Evolutionary conservation across 2,888 invertebrate genomes (phyloP), one percentile per base, ranked within the genome.

Genomic region (Eristalis intricaria): DNA sequence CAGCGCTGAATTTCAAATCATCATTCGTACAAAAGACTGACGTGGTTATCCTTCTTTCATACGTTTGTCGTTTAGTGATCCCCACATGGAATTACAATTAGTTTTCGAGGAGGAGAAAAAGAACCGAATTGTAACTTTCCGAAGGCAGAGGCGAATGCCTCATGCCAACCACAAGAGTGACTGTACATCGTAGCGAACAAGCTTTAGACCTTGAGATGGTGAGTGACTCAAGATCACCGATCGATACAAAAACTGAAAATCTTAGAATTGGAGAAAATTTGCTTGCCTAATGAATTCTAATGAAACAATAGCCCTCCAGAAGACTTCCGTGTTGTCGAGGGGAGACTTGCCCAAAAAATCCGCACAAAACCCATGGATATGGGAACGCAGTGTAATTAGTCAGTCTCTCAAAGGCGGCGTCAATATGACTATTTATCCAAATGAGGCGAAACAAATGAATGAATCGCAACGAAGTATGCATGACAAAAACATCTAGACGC

Each of bases 331-430:
- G 65, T 84, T 75, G 50, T n/a, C 22, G 10, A 23, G 40, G 43
- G 26, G 56, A 68, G 32, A 63, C 63, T 64, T 63, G 11, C 50
- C 35, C 8, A 32, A 23, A 38, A 74, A 38, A 50, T 69, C 38
- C 19, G 10, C 43, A 32, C 40, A 74, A 15, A 77, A 10, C 13
- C n/a, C 64, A 22, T 61, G 68, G 50, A 70, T 64, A 65, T 77
- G 73, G 78, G 71, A 40, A 79, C 38, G 66, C 65, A 22, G 58
- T 70, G 65, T 84, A 80, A 75, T 75, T 79, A 84, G 65, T 50
- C 19, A 71, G 68, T 29, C 32, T 19, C 22, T 61, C 22, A 50
- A 43, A 58, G n/a, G 35, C 19, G 22, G n/a, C 23, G n/a, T 5
- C n/a, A 4, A 50, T 65, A 70, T 75, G 19, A 71, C 43, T 26